Evolutionary conservation across 2,888 invertebrate species (phyloP), one percentile per base, ranked within the genome.

Genomic region (Trachelus tabidus): DNA sequence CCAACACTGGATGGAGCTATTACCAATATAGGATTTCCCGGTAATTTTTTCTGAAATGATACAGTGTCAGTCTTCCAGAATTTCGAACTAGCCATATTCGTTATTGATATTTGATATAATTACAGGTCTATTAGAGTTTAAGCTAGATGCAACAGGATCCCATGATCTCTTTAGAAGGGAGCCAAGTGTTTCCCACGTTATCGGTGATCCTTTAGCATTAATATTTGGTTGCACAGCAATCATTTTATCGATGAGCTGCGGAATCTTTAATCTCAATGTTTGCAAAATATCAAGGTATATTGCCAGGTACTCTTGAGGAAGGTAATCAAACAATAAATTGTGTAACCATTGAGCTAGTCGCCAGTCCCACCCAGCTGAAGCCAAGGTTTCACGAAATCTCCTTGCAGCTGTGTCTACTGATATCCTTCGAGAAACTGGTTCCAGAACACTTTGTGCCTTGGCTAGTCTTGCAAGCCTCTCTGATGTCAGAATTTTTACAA

Each of bases 241-340:
- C 94, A 96, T 95, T 91, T 95, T 95, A 83, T 97, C 96, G 11
- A 96, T 93, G 35, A 96, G 92, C 31, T 93, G 93, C 0, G 97
- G 96, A 79, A 96, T 91, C 92, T 96, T 95, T 15, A 93, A 91
- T 89, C 94, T 94, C 31, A 96, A 88, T 0, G 94, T 93, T 92
- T 96, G 96, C 82, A 97, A 90, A 75, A 96, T 95, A 87, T 97
- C 96, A 31, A 97, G 92, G 90, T 97, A 97, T 11, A 94, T 94
- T 1, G 94, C 94, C 83, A 97, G 93, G 88, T 95, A 95, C 9
- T 93, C 93, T 31, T 93, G 93, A 75, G 94, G 94, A 73, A 96
- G 91, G 85, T 94, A 92, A 81, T 96, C 96, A 83, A 96, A 93
- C 11, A 97, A 89, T 12, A 95, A 89, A 71, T 93, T 92, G 90